A percentile compares a stretch with the other conserved stretches of the same genome.
Conservation (phyloP, 2,113 vertebrate genomes). For the Misgurnus anguillicaudatus region DNA sequence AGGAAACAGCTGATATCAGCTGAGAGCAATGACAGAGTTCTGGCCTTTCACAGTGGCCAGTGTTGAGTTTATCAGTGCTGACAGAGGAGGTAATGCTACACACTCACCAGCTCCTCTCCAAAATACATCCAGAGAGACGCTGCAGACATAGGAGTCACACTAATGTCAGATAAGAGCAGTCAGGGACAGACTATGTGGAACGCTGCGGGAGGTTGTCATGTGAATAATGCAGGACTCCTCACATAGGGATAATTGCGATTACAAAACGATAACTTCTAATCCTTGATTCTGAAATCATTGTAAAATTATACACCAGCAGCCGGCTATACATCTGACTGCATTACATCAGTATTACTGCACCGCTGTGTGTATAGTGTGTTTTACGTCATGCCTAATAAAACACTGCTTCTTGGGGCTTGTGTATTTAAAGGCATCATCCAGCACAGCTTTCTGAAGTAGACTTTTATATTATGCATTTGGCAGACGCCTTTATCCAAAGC, state of each 20-base stretch:
- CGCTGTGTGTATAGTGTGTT: too few relatives aligned
- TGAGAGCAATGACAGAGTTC: constrained; percentile 71
- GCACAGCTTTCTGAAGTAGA: too few relatives aligned
- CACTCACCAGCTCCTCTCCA: constrained; percentile 49
- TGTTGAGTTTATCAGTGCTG: constrained; percentile 76
- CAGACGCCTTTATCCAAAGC: too few relatives aligned
- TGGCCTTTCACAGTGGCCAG: constrained; percentile 71
- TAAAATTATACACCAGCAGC: too few relatives aligned
- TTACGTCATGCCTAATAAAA: too few relatives aligned
- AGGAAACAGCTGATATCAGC: constrained; percentile 47
- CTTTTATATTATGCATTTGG: too few relatives aligned
- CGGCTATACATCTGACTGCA: too few relatives aligned
- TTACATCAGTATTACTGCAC: too few relatives aligned
- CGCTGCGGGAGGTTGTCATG: constrained; percentile 21
- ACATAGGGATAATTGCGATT: not conserved
- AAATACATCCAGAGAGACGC: constrained; percentile 42
- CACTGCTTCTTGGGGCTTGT: too few relatives aligned
- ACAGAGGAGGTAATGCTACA: constrained; percentile 58
- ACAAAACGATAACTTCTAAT: too few relatives aligned
- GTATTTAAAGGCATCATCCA: too few relatives aligned
- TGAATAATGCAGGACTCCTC: not conserved
- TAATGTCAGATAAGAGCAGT: constrained; percentile 44
- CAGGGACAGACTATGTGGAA: constrained; percentile 10
- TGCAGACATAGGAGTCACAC: constrained; percentile 45
- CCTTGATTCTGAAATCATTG: too few relatives aligned